phyloP scores from a whole-genome alignment of 1,140 invertebrate species.

The Ruditapes philippinarum region DNA sequence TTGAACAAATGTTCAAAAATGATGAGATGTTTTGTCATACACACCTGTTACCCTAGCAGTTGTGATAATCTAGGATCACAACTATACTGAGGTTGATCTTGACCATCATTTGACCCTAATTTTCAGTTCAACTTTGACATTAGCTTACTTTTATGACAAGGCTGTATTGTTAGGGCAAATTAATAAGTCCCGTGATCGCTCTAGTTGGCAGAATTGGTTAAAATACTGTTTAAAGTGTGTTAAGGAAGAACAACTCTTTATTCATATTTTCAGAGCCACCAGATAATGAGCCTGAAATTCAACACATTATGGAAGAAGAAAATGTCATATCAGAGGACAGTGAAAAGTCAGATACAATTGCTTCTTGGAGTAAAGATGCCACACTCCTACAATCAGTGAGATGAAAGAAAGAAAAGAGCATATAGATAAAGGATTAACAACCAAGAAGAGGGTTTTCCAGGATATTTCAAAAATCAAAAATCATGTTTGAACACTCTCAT shows the following conservation, averaged over 20 bases:
- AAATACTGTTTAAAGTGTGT: neutral
- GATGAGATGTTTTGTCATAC: no score
- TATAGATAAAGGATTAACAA: neutral
- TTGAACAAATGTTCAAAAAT: no score
- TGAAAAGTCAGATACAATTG: neutral
- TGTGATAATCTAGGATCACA: no score
- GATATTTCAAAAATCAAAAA: neutral
- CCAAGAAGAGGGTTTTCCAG: neutral
- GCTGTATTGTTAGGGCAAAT: no score
- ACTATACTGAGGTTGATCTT: no score
- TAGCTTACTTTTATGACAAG: no score
- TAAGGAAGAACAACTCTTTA: slow-evolving; percentile 2
- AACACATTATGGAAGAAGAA: neutral
- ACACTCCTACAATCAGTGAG: neutral
- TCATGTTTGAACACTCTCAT: neutral
- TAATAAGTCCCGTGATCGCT: no score
- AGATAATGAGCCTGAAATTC: neutral
- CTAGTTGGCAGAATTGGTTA: neutral
- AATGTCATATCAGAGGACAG: neutral
- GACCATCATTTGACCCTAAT: no score
- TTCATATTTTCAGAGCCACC: neutral
- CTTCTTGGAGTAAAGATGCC: neutral
- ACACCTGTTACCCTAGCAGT: no score
- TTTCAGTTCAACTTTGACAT: no score
- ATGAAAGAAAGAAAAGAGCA: neutral